Conservation (phyloP, 2,797 vertebrate species). For the Novumbra hubbsi region DNA sequence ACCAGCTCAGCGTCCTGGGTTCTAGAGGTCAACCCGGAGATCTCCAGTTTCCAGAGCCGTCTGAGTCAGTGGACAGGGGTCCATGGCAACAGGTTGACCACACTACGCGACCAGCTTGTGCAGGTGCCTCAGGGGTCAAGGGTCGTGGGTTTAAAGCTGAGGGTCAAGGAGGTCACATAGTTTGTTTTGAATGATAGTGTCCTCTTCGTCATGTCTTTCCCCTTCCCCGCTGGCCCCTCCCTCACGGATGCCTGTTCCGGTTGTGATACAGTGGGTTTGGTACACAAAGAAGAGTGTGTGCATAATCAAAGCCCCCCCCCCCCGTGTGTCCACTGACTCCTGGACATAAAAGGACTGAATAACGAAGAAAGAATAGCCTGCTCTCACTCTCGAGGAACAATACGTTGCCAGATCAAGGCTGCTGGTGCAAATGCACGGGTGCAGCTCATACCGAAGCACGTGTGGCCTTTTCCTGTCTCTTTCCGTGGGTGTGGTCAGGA, state of each 20-base stretch:
- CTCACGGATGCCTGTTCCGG: slow-evolving; percentile 53
- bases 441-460: neutral
- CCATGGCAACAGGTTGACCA: slow-evolving; percentile 43
- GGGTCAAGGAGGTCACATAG: slow-evolving; percentile 50
- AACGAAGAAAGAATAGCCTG: neutral
- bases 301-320: too few species aligned
- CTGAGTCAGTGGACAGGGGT: slow-evolving; percentile 18
- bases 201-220: neutral
- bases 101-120: slow-evolving; percentile 37
- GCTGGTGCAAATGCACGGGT: neutral
- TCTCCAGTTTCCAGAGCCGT: slow-evolving; percentile 32
- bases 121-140: slow-evolving; percentile 57
- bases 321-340: neutral
- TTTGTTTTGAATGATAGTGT: slow-evolving; percentile 45
- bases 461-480: neutral
- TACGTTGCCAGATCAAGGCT: neutral
- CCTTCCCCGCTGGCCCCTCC: neutral
- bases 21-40: slow-evolving; percentile 29
- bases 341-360: neutral
- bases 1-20: slow-evolving; percentile 12
- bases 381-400: neutral
- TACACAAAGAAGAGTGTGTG: neutral
- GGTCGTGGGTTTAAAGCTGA: slow-evolving; percentile 23
- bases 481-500: slow-evolving; percentile 7
- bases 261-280: slow-evolving; percentile 37